Conservation (phyloP, 2,113 vertebrate species). For the Datnioides undecimradiatus region DNA sequence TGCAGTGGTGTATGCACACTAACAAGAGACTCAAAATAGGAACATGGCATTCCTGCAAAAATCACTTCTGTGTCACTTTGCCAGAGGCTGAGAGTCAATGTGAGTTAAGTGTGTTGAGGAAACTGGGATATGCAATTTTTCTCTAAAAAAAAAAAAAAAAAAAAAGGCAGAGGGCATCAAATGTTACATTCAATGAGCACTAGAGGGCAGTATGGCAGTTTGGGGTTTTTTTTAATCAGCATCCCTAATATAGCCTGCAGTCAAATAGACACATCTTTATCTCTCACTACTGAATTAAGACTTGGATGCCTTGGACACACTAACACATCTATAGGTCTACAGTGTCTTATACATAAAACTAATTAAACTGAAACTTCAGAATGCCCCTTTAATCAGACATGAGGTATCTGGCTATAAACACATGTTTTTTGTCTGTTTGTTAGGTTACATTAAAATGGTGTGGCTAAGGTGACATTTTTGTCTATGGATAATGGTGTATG, state of each 20-base stretch:
- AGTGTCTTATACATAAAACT: background rate
- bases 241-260: background rate
- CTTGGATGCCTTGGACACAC: background rate
- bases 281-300: no score
- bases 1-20: constrained; percentile 63
- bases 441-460: background rate
- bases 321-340: background rate
- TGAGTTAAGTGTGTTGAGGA: constrained; percentile 35
- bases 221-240: background rate
- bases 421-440: background rate
- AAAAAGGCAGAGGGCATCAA: background rate
- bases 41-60: background rate
- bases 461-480: background rate
- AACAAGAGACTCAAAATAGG: background rate
- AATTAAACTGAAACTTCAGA: background rate
- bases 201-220: constrained; percentile 24
- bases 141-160: no score
- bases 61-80: background rate
- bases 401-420: background rate
- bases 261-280: background rate
- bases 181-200: constrained; percentile 19
- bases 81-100: background rate
- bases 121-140: constrained; percentile 33
- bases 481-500: background rate
- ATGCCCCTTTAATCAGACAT: background rate